Percentiles rank a stretch among this genome's conserved stretches.
Conservation (phyloP, 2,113 vertebrate genomes). For the Cyphomyrus discorhynchus region DNA sequence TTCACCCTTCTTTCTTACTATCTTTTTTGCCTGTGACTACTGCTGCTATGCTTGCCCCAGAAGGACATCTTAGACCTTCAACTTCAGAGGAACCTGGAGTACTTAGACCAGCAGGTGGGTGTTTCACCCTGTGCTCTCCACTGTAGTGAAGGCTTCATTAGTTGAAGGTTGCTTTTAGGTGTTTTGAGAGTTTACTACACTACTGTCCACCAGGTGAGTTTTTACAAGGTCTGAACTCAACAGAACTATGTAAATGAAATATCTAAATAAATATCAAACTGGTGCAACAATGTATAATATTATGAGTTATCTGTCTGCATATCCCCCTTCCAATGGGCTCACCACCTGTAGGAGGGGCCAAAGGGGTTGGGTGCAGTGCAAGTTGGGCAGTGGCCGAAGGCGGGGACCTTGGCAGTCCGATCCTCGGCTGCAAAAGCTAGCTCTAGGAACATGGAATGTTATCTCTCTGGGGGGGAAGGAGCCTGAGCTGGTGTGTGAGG, state of each 20-base stretch:
- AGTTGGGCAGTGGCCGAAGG: not conserved
- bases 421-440: too few species aligned
- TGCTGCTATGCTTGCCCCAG: constrained; percentile 59
- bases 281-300: not conserved
- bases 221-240: not conserved
- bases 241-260: not conserved
- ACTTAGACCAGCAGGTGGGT: constrained; percentile 97
- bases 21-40: constrained; percentile 29
- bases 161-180: not conserved
- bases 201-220: not conserved
- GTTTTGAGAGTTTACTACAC: not conserved
- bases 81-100: constrained; percentile 97
- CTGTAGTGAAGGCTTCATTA: not conserved
- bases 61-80: constrained; percentile 98
- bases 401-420: too few species aligned
- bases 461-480: too few species aligned
- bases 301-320: not conserved
- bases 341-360: too few species aligned
- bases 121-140: not conserved
- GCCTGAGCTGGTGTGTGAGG: too few species aligned
- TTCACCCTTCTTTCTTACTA: constrained; percentile 39
- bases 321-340: not conserved
- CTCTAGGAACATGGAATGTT: too few species aligned
- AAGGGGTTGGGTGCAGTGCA: too few species aligned
- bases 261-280: not conserved